Conservation (phyloP, 2,113 vertebrate species). For the Pelmatolapia mariae region DNA sequence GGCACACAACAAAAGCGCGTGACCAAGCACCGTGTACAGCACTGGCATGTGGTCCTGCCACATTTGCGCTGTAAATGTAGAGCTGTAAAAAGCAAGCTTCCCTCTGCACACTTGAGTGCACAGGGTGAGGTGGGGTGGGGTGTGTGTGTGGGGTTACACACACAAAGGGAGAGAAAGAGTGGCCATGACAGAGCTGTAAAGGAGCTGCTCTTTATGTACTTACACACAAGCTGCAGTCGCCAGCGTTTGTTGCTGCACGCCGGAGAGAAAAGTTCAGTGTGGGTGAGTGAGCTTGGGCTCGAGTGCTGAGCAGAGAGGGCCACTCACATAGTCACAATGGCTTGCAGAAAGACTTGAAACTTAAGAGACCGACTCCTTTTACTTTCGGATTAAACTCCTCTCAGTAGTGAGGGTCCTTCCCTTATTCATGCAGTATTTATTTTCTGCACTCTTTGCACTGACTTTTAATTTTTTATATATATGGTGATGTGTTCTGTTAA, state of each 20-base stretch:
- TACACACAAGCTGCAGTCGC: background rate
- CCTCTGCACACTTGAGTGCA: background rate
- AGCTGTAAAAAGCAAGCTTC: background rate
- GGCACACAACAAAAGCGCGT: background rate
- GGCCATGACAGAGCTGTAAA: conserved; percentile 10
- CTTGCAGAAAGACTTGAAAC: background rate
- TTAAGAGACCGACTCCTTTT: background rate
- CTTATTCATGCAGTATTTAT: background rate
- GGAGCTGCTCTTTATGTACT: conserved; percentile 7
- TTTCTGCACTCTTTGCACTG: background rate
- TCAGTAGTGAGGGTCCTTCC: background rate
- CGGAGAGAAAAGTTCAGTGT: background rate
- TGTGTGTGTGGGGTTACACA: background rate
- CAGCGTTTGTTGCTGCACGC: conserved; percentile 13
- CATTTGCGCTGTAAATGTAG: conserved; percentile 1
- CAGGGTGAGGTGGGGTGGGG: background rate
- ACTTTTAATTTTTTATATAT: background rate
- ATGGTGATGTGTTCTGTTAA: background rate
- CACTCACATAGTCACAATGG: background rate
- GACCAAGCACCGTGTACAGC: background rate
- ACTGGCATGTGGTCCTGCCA: background rate
- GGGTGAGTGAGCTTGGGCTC: background rate
- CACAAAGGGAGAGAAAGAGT: background rate
- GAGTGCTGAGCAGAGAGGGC: background rate
- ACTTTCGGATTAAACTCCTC: background rate